Base-by-base conservation (phyloP, 92 coral and sea anemone genomes). In the Zoanthus sansibaricus region DNA sequence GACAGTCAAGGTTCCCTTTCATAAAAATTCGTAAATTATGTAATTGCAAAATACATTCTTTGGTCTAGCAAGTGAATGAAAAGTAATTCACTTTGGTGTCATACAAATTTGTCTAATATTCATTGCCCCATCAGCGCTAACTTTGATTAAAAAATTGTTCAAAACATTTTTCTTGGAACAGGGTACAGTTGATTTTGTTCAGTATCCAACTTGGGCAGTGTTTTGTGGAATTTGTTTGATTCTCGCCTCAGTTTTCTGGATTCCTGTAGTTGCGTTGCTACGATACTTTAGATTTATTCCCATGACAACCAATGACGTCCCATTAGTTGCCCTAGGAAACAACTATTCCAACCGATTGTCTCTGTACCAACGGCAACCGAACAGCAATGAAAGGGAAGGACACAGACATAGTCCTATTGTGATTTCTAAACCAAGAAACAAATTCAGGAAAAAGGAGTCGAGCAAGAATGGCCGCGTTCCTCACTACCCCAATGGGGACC, bases 191-290 rank as follows among this genome's bases (percentile, higher is more conserved):
- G 76, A 79, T 12, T 0, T 0, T 30, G 82, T 86, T 17, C 97
- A 98, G 44, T 92, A 93, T 47, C 99, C 99, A 1, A 89, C 98
- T 6, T 97, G 99, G 99, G 94, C 93, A 1, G 91, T 93, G 17
- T 93, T 95, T 75, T 83, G 96, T 64, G 99, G 92, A 31, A 93
- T 97, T 73, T 91, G 93, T 66, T 78, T 97, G 18, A 95, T 94
- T 31, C 83, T 97, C 47, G 89, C 91, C 48, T 92, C 99, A 37
- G 96, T 97, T 4, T 89, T 95, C 71, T 97, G 96, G 82, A 97
- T 97, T 8, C 99, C 99, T 6, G 95, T 93, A 31, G 94, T 97
- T 25, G 99, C 97, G 0, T 76, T 97, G 30, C 83, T 95, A 6
- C 90, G 96, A 49, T 95, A 97, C 90, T 95, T 89, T 89, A 92